Evolutionary conservation across 2,888 invertebrate genomes (phyloP).

Genomic region (Alsophila aescularia): DNA sequence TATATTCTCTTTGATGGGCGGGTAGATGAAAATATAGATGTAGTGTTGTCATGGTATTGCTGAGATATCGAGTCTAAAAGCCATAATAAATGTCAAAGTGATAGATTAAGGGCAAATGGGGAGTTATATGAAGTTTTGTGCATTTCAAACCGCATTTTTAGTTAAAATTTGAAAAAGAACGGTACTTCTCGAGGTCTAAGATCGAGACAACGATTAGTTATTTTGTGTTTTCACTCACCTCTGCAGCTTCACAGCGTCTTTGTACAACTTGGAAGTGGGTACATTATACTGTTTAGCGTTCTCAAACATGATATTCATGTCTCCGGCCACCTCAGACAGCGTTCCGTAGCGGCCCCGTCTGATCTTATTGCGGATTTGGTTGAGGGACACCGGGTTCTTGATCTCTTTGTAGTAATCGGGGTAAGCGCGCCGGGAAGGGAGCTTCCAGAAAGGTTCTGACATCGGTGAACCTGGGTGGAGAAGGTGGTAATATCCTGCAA

Average conservation of each 20-base stretch:
- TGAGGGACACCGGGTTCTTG: slow-evolving; percentile 96
- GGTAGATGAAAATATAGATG: no score
- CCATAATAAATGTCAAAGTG: no score
- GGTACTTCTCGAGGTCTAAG: no score
- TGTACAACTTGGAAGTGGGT: slow-evolving; percentile 90
- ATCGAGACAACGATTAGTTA: neutral
- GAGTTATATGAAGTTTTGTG: no score
- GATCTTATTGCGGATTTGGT: slow-evolving; percentile 95
- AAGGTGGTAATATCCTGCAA: neutral
- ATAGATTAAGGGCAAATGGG: no score
- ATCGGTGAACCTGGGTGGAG: slow-evolving; percentile 87
- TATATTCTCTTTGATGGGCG: no score
- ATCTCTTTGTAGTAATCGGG: slow-evolving; percentile 99
- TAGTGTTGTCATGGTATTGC: no score
- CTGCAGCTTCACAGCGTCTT: slow-evolving; percentile 93
- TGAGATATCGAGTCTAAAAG: no score
- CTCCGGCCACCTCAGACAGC: slow-evolving; percentile 94
- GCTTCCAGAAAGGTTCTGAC: slow-evolving; percentile 96
- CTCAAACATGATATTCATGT: slow-evolving; percentile 98
- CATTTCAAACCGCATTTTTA: no score
- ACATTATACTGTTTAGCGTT: slow-evolving; percentile 96
- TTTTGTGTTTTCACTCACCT: slow-evolving; percentile 67
- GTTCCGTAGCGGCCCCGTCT: slow-evolving; percentile 92
- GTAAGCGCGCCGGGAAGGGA: slow-evolving; percentile 95
- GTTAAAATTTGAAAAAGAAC: no score